Evolutionary conservation across 2,888 invertebrate species (phyloP), one percentile per base, ranked within the genome.

Genomic region (Eulithis testata): DNA sequence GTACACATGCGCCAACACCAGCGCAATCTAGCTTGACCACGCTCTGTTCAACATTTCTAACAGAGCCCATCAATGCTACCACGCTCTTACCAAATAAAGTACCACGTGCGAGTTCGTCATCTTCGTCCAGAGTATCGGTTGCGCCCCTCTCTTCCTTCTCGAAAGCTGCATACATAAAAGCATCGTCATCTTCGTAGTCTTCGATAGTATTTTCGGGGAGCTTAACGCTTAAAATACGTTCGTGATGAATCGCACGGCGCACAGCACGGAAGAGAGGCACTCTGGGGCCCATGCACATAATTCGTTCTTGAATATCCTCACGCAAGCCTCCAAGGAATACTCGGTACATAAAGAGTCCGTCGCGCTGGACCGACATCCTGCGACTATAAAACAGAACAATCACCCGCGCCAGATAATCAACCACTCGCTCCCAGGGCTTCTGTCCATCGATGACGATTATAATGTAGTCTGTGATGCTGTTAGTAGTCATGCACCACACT

Each of bases 321-420:
- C 44, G 44, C 49, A 62, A 44, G 1, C 63, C 63, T 6, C 63
- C 63, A 11, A 57, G 5, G 21, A 63, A 63, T 3, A 63, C 45
- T 8, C 63, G 31, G 21, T 36, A 37, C 63, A 57, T 47, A 12
- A 52, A 45, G 5, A 1, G 21, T 1, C 49, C 5, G 31, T 62
- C 55, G 11, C 11, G 4, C 3, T 3, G 3, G 12, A 45, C 52
- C 0, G 52, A 27, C 63, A 57, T 44, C 1, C 31, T 14, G 12
- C 11, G 14, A n/a, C 21, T 8, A 1, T 1, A 4, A 6, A 57
- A 37, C 2, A 63, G 51, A 0, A 7, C 36, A 12, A 52, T 44
- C 11, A 63, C 52, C 0, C 63, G 43, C 1, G 11, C 11, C 4
- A 21, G 11, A 37, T 37, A 63, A n/a, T 52, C 45, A 3, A 7